These are phyloP conservation scores for Crypturellus tataupa DNA, from an alignment of 2,797 vertebrate species.

Conservation along the genomic window DNA sequence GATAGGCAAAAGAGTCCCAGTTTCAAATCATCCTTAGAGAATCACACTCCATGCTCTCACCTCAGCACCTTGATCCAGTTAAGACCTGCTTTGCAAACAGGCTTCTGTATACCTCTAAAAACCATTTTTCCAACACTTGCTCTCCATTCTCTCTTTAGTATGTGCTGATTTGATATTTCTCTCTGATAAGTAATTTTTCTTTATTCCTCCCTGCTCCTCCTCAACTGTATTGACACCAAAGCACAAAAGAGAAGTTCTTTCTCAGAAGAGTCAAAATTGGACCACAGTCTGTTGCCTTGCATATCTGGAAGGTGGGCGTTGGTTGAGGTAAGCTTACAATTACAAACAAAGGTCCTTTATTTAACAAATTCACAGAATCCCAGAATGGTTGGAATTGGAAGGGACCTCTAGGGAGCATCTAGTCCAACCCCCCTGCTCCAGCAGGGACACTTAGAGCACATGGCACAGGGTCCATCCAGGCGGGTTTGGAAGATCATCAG, in stretches of 20 bases:
- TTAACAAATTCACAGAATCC: neutral
- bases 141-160: neutral
- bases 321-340: neutral
- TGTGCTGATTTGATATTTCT: neutral
- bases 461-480: too few relatives aligned
- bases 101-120: neutral
- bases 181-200: neutral
- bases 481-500: too few relatives aligned
- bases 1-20: neutral
- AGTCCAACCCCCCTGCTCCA: too few relatives aligned
- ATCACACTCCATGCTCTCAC: neutral
- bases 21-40: neutral
- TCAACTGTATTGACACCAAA: neutral
- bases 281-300: neutral
- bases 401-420: too few relatives aligned
- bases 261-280: neutral
- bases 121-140: neutral
- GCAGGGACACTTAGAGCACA: too few relatives aligned
- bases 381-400: too few relatives aligned
- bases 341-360: neutral
- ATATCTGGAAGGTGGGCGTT: neutral
- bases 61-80: neutral
- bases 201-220: neutral
- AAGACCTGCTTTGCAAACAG: neutral
- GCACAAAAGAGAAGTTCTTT: neutral